Conservation (phyloP, 2,888 invertebrate genomes). For the Geophilus truncorum region DNA sequence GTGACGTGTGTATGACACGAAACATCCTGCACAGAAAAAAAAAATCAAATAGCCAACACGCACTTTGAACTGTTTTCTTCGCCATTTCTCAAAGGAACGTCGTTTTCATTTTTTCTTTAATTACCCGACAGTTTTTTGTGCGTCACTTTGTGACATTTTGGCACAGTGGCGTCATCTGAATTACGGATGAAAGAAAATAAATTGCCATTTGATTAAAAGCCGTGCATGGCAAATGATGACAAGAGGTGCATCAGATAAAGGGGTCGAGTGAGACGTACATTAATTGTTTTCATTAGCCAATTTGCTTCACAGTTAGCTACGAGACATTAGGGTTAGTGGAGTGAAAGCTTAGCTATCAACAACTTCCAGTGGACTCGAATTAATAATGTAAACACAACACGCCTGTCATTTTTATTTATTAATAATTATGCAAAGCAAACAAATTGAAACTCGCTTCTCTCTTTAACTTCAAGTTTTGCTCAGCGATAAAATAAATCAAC, state of each 20-base stretch:
- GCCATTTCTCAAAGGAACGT: too few relatives aligned
- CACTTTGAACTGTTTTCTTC: background rate
- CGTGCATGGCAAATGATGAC: constrained; percentile 11
- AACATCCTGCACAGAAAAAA: background rate
- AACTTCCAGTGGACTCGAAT: background rate
- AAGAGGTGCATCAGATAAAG: constrained; percentile 16
- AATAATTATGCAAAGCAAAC: too few relatives aligned
- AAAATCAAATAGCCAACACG: background rate
- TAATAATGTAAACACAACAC: background rate
- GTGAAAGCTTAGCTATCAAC: background rate
- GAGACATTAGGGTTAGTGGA: background rate
- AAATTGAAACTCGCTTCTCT: background rate
- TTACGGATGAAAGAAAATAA: background rate
- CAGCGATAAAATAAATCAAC: background rate
- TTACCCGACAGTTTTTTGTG: too few relatives aligned
- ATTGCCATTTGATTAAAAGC: background rate
- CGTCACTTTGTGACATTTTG: background rate
- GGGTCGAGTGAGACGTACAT: constrained; percentile 5
- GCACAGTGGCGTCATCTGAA: background rate
- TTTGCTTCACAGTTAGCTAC: background rate
- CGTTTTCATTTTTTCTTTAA: too few relatives aligned
- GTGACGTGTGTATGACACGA: background rate
- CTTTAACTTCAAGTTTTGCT: too few relatives aligned
- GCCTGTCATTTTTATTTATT: too few relatives aligned
- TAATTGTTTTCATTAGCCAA: constrained; percentile 12